phyloP scores from a whole-genome alignment of 2,888 invertebrate species.

The Dolichomitus sp. region DNA sequence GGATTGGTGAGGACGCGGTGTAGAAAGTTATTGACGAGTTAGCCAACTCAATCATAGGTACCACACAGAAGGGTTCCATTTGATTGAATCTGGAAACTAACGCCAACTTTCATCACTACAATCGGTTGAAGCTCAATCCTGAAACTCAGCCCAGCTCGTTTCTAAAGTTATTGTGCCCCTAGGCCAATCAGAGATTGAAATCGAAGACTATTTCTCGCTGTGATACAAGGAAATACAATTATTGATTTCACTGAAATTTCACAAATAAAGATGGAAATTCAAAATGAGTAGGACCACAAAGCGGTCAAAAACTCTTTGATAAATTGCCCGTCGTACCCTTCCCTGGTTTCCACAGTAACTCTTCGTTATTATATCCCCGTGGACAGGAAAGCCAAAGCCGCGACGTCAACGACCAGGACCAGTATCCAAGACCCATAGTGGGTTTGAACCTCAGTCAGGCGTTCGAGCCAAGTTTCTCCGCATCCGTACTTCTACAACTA shows the following conservation, averaged over 20 bases:
- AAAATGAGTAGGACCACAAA: background rate
- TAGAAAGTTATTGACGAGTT: background rate
- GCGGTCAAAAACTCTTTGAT: background rate
- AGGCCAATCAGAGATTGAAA: no score
- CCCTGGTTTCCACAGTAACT: background rate
- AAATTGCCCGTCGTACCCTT: background rate
- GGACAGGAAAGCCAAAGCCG: background rate
- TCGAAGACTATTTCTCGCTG: no score
- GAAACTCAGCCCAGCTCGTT: no score
- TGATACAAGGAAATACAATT: no score
- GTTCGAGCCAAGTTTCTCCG: constrained; percentile 1
- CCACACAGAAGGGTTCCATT: background rate
- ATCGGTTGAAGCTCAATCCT: no score
- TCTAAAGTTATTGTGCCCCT: no score
- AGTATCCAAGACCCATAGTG: background rate
- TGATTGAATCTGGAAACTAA: background rate
- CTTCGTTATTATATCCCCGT: background rate
- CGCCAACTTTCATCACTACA: background rate
- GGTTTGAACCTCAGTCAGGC: constrained; percentile 8
- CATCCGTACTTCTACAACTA: constrained; percentile 9
- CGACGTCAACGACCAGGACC: constrained; percentile 3
- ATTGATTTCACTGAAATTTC: background rate
- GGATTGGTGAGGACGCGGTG: background rate
- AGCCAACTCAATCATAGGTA: background rate
- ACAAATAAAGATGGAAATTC: background rate